Base-by-base conservation (phyloP, 1,140 invertebrate genomes). In the Drosophila nikananu region DNA sequence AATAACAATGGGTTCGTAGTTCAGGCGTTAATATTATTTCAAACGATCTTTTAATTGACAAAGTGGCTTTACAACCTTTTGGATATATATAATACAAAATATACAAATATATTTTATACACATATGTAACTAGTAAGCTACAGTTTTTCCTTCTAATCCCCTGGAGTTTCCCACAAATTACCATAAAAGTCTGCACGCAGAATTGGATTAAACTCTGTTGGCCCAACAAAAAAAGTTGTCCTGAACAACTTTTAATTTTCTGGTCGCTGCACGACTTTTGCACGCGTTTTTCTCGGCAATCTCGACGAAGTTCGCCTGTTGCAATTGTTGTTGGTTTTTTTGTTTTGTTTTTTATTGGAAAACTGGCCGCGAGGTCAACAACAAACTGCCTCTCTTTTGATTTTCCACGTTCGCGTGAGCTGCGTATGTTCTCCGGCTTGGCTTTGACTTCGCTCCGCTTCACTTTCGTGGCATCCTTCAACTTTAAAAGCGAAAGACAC, bases 301-400 rank as follows among this genome's bases (percentile, higher is more conserved):
- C 64, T 44, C 23, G 52, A 41, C 76, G 54, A 83, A 77, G 80
- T 83, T 87, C 79, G 80, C 60, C 60, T 58, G 55, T 67, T 65
- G 55, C 49, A 62, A 58, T 67, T 74, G 5, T 35, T 57, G 35
- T 64, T 70, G 19, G 6, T 52, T 27, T 27, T 27, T 2, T 23
- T 23, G 23, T 19, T 52, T 71, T 55, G 44, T 39, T 68, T 72
- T 58, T 72, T 72, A 62, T 71, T 76, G 83, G 83, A 87, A 87
- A 87, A 87, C 84, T 84, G 52, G 84, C 77, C 78, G 81, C 84
- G 84, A 87, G 84, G 84, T 87, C 84, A 90, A 90, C 54, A n/a
- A 57, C 35, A 39, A 55, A 39, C 86, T 68, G 86, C 84, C 84
- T 84, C 86, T 89, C 86, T 84, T 81, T 62, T 60, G 72, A 80